phyloP scores from a whole-genome alignment of 2,888 invertebrate genomes.

The Mimachlamys varia region DNA sequence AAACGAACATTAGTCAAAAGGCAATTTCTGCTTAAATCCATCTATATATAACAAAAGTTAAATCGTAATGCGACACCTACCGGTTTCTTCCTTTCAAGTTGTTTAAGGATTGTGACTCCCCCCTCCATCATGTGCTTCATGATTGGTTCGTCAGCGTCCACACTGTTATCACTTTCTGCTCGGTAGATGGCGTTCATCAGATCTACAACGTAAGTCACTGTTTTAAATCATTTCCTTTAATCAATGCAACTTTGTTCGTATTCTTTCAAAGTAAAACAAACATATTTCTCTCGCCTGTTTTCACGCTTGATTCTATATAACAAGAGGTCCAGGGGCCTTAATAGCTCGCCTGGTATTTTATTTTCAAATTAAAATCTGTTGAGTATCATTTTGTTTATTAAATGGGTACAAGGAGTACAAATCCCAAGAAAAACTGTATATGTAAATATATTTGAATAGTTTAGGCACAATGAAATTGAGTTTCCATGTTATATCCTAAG shows the following conservation, averaged over 20 bases:
- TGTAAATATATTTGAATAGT: too few species aligned
- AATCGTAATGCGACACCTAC: conserved; percentile 39
- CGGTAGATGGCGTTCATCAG: conserved; percentile 78
- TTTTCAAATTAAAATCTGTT: too few species aligned
- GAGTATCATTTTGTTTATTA: too few species aligned
- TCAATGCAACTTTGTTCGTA: too few species aligned
- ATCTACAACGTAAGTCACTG: conserved; percentile 55
- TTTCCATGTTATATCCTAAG: too few species aligned
- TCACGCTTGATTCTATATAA: not conserved
- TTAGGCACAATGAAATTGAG: too few species aligned
- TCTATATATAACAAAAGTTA: not conserved
- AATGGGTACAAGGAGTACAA: too few species aligned
- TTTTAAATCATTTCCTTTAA: not conserved
- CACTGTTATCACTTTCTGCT: conserved; percentile 79
- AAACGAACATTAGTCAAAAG: too few species aligned
- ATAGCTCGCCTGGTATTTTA: too few species aligned
- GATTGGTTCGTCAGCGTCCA: conserved; percentile 80
- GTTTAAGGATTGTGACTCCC: conserved; percentile 79
- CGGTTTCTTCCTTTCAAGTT: conserved; percentile 76
- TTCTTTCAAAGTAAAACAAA: too few species aligned
- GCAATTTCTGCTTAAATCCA: not conserved
- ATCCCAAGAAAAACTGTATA: too few species aligned
- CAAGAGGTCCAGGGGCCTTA: too few species aligned
- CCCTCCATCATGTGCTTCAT: conserved; percentile 80
- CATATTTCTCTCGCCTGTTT: not conserved